Evolutionary conservation across 2,113 vertebrate genomes (phyloP), one percentile per base, ranked within the genome.

Genomic region (Cacatua alba): DNA sequence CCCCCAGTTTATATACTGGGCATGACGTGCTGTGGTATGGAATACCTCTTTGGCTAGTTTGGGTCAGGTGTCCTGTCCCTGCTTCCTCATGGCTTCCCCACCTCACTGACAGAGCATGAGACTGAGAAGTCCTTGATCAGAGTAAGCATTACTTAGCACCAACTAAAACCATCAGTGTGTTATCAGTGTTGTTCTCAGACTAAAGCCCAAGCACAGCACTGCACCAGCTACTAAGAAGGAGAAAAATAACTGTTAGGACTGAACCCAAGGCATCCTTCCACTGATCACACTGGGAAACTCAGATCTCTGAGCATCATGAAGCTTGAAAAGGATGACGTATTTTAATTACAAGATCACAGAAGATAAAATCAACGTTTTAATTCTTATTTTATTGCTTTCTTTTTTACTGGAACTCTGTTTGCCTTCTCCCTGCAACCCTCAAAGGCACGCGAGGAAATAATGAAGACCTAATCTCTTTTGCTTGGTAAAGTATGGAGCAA

Each of bases 401-500:
- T 53, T 59, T 59, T 94, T 23, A 25, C 75, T 70, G 59, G 43
- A 51, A 31, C 49, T 82, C 67, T 81, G 37, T 89, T 92, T 94
- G 53, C 28, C 53, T 82, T 57, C 19, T 82, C 89, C 64, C 48
- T 92, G 62, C 71, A 81, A 17, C 43, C 67, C 92, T 88, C 53
- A n/a, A 63, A 94, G 86, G 48, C 65, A 86, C 0, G 1, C 0
- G 0, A 86, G 53, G 59, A 92, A 88, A 96, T 91, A 93, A 96
- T 96, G 92, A 92, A 86, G 77, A 39, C 21, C 79, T 82, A 79
- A 90, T 80, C 85, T 94, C 63, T 82, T 78, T 89, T 94, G 23
- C 52, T 92, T 39, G 53, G 39, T 84, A 89, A 95, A 94, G 94
- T 93, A 81, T 46, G 51, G 65, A 87, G 77, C 74, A 91, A 95